Base-by-base conservation (phyloP, 2,888 invertebrate genomes). In the Drosophila monieri region DNA sequence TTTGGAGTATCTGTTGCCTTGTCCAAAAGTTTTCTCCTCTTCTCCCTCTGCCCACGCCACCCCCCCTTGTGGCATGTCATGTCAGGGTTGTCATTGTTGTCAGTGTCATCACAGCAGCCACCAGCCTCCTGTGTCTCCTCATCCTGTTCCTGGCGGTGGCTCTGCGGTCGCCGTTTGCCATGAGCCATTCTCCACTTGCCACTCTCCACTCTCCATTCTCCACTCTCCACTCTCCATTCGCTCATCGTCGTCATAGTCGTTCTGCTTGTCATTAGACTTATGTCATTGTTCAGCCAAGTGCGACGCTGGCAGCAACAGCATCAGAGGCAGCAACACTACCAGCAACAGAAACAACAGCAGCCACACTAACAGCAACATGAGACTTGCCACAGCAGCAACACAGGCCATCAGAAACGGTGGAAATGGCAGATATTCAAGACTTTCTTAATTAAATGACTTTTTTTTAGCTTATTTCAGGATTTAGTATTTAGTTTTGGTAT, bases 281-380 rank as follows among this genome's bases (percentile, higher is more conserved):
- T 77, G 78, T 71, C 74, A 78, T 77, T 77, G 78, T 77, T 78
- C 78, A 76, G 58, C 76, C 70, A 77, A 78, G 78, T 77, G 73
- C 76, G 77, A 60, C 66, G 71, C 65, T 59, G 62, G 62, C 58
- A 51, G 10, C 56, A 37, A 6, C 44, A 43, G 10, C 57, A 32
- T 2, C 58, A 59, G 2, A 25, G 15, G 10, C 44, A 44, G 8
- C 56, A 54, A 1, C 37, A 56, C 5, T 41, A 32, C 8, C 27
- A 57, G 1, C 23, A 35, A 5, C 47, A 18, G 18, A 18, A 35
- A 21, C 18, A 6, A 8, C 32, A 35, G 6, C 18, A 30, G 5
- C 18, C 18, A 1, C 37, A 56, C 5, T 41, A 32, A 10, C 44
- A 44, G 8, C 56, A 35, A 9, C 48, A 23, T 23, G n/a, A 37